Evolutionary conservation across 2,888 invertebrate genomes (phyloP), one percentile per base, ranked within the genome.

Genomic region (Anaspis maculata): DNA sequence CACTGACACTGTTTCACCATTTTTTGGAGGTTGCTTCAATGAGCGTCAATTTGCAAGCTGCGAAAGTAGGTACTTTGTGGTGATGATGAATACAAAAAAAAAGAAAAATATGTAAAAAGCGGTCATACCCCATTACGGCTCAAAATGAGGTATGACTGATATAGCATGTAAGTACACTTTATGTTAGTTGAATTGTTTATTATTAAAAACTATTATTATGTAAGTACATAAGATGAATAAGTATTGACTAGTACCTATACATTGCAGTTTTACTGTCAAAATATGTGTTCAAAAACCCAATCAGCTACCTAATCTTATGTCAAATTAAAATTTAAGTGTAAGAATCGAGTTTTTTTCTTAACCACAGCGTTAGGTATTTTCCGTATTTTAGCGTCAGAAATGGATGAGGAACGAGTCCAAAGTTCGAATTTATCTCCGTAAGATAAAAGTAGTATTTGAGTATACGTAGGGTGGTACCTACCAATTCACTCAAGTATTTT

Each of bases 271-370:
- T 59, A 63, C 62, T 62, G 62, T 63, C 58, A 51, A 58, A 61
- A 63, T 64, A 66, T 65, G 65, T 66, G 66, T 66, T 64, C 64
- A 65, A 57, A 39, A 62, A 63, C 61, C 64, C 64, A 66, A 64
- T 66, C 66, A 64, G 61, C 61, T 63, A 62, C 57, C 58, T 62
- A 62, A 57, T 61, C 59, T 62, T 61, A 63, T 62, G 62, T 62
- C 59, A 59, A 61, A 62, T 60, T 55, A 61, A 64, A 61, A 51
- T 51, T 52, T 55, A 54, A 55, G 52, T 56, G 53, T 56, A 56
- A 10, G 39, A 31, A 13, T 24, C 11, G 25, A 12, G 32, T 35
- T 44, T 37, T 30, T 25, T 34, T 42, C 27, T 24, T 59, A 9
- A 19, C 9, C 19, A 19, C 5, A 19, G 19, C 19, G n/a, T n/a